These are phyloP conservation scores for Neodiprion pinetum DNA, from an alignment of 1,140 invertebrate species.

Conservation along the genomic window DNA sequence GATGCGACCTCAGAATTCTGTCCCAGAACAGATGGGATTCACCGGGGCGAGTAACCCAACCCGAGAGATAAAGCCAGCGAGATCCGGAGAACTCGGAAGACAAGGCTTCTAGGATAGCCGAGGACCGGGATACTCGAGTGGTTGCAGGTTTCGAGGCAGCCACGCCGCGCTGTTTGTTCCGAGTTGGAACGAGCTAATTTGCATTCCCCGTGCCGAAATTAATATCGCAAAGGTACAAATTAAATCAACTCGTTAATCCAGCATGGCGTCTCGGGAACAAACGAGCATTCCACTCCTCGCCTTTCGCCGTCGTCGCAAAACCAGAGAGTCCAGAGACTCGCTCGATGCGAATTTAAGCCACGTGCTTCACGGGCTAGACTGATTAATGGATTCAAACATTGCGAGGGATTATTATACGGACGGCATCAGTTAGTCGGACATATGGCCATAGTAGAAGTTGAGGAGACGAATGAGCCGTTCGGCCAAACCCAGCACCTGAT, in stretches of 20 bases:
- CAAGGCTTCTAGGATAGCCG: not conserved
- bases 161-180: not conserved
- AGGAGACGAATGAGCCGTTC: too few species aligned
- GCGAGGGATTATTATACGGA: not conserved
- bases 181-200: slow-evolving; percentile 6
- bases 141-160: not conserved
- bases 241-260: not conserved
- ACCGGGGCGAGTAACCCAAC: not conserved
- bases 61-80: not conserved
- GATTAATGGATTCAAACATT: not conserved
- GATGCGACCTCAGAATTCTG: not conserved
- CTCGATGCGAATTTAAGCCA: not conserved
- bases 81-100: not conserved
- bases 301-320: not conserved
- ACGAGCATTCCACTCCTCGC: slow-evolving; percentile 5
- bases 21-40: not conserved
- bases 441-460: too few species aligned
- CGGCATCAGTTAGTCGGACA: not conserved
- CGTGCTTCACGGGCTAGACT: not conserved
- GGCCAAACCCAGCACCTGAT: too few species aligned
- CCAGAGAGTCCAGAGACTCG: not conserved
- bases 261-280: slow-evolving; percentile 1
- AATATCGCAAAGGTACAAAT: slow-evolving; percentile 12
- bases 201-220: slow-evolving; percentile 21
- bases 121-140: too few species aligned